A percentile compares a stretch with the other conserved stretches of the same genome.
These are phyloP conservation scores for Rhinopomastus cyanomelas DNA, from an alignment of 2,113 vertebrate species.

Conservation along the genomic window DNA sequence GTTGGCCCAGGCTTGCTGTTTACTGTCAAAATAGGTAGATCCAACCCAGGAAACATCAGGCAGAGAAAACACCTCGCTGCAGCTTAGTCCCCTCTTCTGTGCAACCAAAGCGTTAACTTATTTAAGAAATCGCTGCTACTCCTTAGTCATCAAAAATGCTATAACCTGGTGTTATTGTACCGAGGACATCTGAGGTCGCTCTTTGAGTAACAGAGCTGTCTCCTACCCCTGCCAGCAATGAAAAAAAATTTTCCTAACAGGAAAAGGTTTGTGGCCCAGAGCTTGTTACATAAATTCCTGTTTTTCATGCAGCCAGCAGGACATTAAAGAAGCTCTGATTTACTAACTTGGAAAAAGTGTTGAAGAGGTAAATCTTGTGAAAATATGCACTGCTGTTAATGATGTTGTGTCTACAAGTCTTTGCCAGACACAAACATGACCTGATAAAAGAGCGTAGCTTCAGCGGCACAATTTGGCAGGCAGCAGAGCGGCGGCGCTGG, in stretches of 20 bases:
- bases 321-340: constrained; percentile 76
- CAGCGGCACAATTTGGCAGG: constrained; percentile 17
- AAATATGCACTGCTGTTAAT: constrained; percentile 58
- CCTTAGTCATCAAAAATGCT: constrained; percentile 77
- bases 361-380: constrained; percentile 69
- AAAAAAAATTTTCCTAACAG: constrained; percentile 77
- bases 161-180: constrained; percentile 72
- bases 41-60: background rate
- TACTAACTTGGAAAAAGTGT: constrained; percentile 66
- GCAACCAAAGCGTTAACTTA: constrained; percentile 51
- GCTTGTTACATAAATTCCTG: constrained; percentile 83
- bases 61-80: background rate
- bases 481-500: background rate
- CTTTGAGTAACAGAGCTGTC: constrained; percentile 75
- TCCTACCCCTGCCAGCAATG: constrained; percentile 76
- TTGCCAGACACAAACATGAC: constrained; percentile 44
- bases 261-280: constrained; percentile 78
- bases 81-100: background rate
- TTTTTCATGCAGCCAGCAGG: constrained; percentile 76
- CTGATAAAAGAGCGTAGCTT: constrained; percentile 39
- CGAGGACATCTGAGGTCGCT: constrained; percentile 81
- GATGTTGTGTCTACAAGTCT: constrained; percentile 66
- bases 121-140: constrained; percentile 59
- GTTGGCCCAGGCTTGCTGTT: constrained; percentile 19
- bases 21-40: constrained; percentile 47